Evolutionary conservation across 2,797 vertebrate species (phyloP).

Genomic region (Tragelaphus eurycerus): DNA sequence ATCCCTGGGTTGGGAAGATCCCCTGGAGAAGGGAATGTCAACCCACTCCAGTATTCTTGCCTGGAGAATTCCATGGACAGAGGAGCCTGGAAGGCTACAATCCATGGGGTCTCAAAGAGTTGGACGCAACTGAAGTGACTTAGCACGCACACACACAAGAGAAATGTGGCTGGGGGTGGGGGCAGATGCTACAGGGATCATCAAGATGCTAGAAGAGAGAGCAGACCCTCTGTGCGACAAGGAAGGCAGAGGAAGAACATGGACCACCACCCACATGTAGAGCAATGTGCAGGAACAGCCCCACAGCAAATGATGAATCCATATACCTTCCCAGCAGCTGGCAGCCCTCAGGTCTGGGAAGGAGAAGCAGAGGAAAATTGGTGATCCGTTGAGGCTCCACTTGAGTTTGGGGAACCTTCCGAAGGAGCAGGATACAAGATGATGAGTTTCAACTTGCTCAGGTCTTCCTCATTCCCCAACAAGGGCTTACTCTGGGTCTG

Average conservation of each 20-base stretch:
- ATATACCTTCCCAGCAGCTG: background rate
- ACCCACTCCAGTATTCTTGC: background rate
- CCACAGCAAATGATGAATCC: background rate
- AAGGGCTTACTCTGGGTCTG: background rate
- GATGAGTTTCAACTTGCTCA: background rate
- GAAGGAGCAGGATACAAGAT: background rate
- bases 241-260: background rate
- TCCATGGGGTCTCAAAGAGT: background rate
- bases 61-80: background rate
- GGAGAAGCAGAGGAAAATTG: background rate
- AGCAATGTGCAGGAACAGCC: background rate
- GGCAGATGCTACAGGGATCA: background rate
- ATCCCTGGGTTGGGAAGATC: background rate
- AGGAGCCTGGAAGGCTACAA: background rate
- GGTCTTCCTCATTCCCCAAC: background rate
- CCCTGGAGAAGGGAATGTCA: background rate
- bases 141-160: background rate
- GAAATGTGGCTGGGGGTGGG: background rate
- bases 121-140: background rate
- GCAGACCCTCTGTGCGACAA: background rate
- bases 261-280: background rate
- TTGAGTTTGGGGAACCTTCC: background rate
- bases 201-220: background rate
- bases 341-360: background rate
- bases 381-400: background rate